Evolutionary conservation across 2,797 vertebrate genomes (phyloP), one percentile per base, ranked within the genome.

Genomic region (Erithacus rubecula): DNA sequence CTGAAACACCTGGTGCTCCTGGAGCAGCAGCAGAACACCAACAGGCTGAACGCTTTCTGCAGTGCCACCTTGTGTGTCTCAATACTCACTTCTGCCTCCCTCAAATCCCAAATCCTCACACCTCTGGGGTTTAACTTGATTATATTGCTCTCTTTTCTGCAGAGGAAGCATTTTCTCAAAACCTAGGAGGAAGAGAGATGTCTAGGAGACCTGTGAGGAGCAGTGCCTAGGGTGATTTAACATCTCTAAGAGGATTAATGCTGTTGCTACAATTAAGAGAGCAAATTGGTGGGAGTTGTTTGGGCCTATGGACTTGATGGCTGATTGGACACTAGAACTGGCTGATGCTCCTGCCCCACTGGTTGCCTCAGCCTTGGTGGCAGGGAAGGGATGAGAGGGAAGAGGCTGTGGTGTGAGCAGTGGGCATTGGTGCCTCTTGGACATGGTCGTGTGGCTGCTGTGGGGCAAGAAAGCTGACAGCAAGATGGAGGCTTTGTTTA

Each of bases 301-400:
- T 37, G 51, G 37, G 44, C 30, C 65, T 52, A 4, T 1, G 9
- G 62, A 18, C 44, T 72, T 5, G 3, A 10, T 10, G 41, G 27
- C 52, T 52, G 65, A 65, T 24, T 16, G 4, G 3, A 0, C 20
- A 1, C 24, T 1, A 1, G 20, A 10, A 5, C 27, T 32, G 79
- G 15, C 37, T 49, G 60, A 5, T 55, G 41, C 41, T 90, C 23
- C 60, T 88, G 58, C 63, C 5, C 1, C 2, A 0, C 1, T 6
- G 11, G 2, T 17, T 32, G 56, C 15, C 67, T 53, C 36, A 76
- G 34, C 71, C 34, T 46, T 20, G n/a, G 13, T 32, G 37, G 12
- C 46, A 29, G 27, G 29, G 68, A 68, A 12, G 18, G 47, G 15
- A 6, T 11, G 32, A 3, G 67, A 7, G 17, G 53, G 43, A 69